Conservation (phyloP, 1,140 invertebrate species). For the Cylas formicarius region DNA sequence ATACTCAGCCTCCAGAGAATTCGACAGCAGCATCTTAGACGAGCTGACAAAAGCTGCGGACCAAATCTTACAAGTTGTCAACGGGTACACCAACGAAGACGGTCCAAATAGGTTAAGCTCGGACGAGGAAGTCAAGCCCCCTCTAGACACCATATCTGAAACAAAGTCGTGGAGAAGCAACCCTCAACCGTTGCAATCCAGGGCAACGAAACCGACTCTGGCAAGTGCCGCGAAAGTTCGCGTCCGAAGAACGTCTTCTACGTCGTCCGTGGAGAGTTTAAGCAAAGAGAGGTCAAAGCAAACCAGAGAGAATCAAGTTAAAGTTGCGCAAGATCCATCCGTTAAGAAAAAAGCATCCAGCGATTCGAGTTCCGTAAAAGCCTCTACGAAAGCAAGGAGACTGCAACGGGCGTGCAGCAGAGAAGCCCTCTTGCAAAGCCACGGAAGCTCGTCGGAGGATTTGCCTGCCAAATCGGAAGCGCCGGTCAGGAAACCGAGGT, state of each 20-base stretch:
- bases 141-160: constrained; percentile 45
- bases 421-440: constrained; percentile 42
- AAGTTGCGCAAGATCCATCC: constrained; percentile 4
- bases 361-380: constrained; percentile 13
- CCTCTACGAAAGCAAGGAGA: constrained; percentile 40
- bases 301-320: background rate
- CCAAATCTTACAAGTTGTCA: constrained; percentile 46
- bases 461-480: constrained; percentile 37
- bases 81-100: constrained; percentile 48
- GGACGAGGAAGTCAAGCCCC: constrained; percentile 28
- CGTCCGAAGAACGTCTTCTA: constrained; percentile 37
- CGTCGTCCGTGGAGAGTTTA: constrained; percentile 44
- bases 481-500: constrained; percentile 34
- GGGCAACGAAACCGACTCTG: constrained; percentile 20
- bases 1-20: constrained; percentile 22
- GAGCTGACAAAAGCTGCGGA: constrained; percentile 48
- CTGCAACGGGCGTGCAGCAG: constrained; percentile 46
- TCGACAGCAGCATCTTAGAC: constrained; percentile 43
- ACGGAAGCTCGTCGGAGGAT: constrained; percentile 47
- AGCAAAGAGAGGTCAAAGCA: constrained; percentile 24
- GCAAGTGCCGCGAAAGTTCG: constrained; percentile 19
- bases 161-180: constrained; percentile 37
- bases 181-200: constrained; percentile 16
- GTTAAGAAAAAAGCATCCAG: constrained; percentile 29
- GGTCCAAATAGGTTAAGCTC: constrained; percentile 32